Conservation (phyloP, 2,888 invertebrate genomes). For the Frankliniella intonsa region DNA sequence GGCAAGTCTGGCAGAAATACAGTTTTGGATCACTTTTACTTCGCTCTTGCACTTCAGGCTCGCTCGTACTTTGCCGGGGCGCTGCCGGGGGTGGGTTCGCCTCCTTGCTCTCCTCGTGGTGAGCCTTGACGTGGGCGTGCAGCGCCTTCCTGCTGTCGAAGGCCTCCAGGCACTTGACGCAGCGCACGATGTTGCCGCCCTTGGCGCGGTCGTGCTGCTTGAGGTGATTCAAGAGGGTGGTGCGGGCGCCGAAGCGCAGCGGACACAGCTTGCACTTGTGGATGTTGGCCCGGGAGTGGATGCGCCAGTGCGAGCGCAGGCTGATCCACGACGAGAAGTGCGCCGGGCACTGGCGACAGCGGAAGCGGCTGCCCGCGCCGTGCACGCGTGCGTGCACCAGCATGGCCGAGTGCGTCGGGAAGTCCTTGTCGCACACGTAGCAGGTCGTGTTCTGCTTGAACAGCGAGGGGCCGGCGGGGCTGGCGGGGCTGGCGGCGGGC, state of each 20-base stretch:
- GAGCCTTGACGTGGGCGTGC: constrained; percentile 1
- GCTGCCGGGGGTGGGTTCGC: neutral
- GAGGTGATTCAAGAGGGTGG: neutral
- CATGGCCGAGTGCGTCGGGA: neutral
- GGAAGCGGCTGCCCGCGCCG: constrained; percentile 7
- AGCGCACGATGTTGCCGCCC: neutral
- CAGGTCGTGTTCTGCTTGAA: neutral
- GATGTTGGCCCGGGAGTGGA: neutral
- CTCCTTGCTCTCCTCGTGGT: neutral
- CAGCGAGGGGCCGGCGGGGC: neutral
- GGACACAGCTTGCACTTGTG: neutral
- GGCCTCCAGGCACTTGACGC: neutral
- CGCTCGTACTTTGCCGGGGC: neutral
- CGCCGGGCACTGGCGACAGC: neutral
- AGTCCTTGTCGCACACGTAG: constrained; percentile 8
- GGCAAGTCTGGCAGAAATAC: neutral
- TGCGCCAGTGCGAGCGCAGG: neutral
- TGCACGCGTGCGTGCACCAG: neutral
- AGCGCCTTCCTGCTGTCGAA: neutral
- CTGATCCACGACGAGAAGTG: neutral
- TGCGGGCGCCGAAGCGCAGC: neutral
- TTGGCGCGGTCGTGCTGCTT: constrained; percentile 10
- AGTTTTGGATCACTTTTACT: neutral
- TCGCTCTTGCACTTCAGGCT: neutral
- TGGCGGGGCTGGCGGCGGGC: neutral